Evolutionary conservation across 2,113 vertebrate genomes (phyloP), one percentile per base, ranked within the genome.

Genomic region (Phalacrocorax brasilianus): DNA sequence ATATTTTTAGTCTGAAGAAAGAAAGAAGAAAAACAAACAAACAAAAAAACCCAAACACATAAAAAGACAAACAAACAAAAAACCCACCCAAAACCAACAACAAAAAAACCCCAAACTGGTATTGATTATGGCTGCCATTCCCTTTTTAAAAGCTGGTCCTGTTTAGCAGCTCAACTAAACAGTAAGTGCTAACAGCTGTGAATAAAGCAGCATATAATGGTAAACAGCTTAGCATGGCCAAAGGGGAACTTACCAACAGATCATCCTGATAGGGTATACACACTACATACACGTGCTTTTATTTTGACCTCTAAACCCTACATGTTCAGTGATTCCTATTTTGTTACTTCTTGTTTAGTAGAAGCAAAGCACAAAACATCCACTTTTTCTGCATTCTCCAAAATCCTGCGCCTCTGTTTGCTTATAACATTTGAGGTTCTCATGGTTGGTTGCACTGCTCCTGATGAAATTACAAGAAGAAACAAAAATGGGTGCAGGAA

Each of bases 401-500:
- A 77, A 84, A 68, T 76, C 49, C 28, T 24, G 9, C 38, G 30
- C 11, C 40, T 74, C 52, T 91, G 59, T 82, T 95, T 79, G 72
- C 56, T 61, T 55, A 45, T 5, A 87, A 70, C 53, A 85, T 93
- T 91, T 84, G 47, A 91, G 13, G 26, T 71, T 88, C 68, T 88
- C 52, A 47, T 62, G 79, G 70, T 42, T 91, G 71, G 66, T 56
- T 89, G 40, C 49, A 68, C 47, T 13, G 12, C 27, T 92, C 8
- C 72, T 75, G 55, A 91, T 78, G 52, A 61, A 91, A 86, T 97
- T 86, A 81, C 3, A 20, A 90, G 94, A 91, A 78, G 13, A 90
- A 95, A 91, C 44, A 95, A 84, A 93, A 96, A 78, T 28, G 28
- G 35, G 76, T 88, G 62, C 22, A 85, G 77, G 77, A 87, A 79